Evolutionary conservation across 37 sponge, comb jelly and placozoan genomes (phyloP), one percentile per base, ranked within the genome.

Genomic region (Aphrocallistes beatrix): DNA sequence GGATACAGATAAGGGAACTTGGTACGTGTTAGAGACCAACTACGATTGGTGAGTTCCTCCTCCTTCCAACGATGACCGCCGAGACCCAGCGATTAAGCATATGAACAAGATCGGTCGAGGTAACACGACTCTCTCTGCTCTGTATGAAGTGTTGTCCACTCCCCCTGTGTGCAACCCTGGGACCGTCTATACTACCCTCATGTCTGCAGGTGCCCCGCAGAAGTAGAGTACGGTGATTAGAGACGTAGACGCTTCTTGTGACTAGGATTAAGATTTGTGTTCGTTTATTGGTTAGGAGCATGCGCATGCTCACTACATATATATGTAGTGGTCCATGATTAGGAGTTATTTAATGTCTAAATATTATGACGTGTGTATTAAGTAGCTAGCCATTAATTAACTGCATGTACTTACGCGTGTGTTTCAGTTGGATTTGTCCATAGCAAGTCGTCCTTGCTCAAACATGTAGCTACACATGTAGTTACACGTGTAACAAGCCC

Each of bases 11-110:
- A 36, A 84, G 36, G 89, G 90, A 13, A 36, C 81, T 19, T 96
- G 97, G 97, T 96, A 84, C 82, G 42, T 96, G 34, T 86, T 96
- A 42, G 93, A 96, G 87, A 96, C 97, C 16, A 96, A 96, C 82
- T 96, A 96, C 81, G 97, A 96, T 83, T 94, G 90, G 60, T 96
- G 97, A 94, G 81, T 16, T 23, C 38, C 94, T 37, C 93, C 97
- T 16, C 94, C 97, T 0, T 1, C 87, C 6, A 25, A 21, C 69
- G 97, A 96, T 84, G 91, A 96, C 86, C 82, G 97, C n/a, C 82
- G 93, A 45, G 92, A 92, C 50, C 92, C 93, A 23, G 96, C 91
- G 32, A 90, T 91, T 50, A 90, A 85, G 38, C 86, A 51, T 10
- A 91, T 96, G 91, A 90, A 93, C 3, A 42, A 49, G 37, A 85